phyloP scores from a whole-genome alignment of 2,113 vertebrate species.

The Carettochelys insculpta region DNA sequence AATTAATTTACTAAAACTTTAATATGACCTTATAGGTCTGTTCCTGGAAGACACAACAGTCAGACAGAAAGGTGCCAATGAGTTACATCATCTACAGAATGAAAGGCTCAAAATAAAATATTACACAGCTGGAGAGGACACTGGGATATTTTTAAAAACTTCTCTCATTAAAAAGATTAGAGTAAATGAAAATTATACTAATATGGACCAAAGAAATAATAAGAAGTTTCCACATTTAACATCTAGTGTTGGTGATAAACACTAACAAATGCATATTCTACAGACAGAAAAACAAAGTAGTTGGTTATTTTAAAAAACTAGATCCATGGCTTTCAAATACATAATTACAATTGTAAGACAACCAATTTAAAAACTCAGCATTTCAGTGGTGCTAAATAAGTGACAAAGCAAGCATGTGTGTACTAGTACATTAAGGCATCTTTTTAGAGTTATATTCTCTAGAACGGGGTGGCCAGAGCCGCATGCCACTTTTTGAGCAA shows the following conservation, averaged over 20 bases:
- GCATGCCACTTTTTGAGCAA: no score
- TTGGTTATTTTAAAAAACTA: neutral
- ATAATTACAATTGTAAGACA: neutral
- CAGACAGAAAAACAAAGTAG: neutral
- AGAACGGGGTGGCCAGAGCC: no score
- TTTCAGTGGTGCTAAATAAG: accelerated
- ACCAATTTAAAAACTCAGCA: neutral
- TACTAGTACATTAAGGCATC: accelerated
- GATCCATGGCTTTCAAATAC: neutral
- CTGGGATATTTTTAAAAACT: neutral
- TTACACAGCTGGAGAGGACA: neutral
- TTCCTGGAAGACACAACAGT: neutral
- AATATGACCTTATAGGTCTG: neutral
- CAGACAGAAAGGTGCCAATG: no score
- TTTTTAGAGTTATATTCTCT: neutral
- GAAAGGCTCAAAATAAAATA: neutral
- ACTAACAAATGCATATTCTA: neutral
- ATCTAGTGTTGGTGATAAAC: neutral
- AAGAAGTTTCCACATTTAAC: neutral
- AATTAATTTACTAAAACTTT: neutral
- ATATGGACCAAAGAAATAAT: neutral
- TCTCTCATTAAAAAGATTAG: neutral
- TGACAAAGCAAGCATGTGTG: neutral
- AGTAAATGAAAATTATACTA: neutral
- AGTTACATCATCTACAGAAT: neutral